Conservation (phyloP, 2,888 invertebrate species). For the Rhagonycha fulva region DNA sequence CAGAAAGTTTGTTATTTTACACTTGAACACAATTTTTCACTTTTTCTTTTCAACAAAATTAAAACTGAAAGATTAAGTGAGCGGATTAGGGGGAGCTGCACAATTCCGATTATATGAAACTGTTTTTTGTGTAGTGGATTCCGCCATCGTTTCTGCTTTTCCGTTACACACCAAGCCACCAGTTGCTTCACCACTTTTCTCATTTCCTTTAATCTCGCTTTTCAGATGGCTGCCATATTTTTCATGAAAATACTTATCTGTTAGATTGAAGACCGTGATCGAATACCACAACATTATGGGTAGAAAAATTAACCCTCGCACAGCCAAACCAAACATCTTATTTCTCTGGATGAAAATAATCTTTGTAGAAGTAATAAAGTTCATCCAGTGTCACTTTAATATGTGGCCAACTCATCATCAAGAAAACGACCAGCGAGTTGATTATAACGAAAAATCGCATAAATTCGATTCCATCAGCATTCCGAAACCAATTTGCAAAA, state of each 20-base stretch:
- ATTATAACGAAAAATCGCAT: constrained; percentile 82
- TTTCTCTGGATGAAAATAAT: constrained; percentile 28
- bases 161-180: not conserved
- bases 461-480: constrained; percentile 71
- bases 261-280: constrained; percentile 69
- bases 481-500: constrained; percentile 54
- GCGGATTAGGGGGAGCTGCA: not conserved
- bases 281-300: constrained; percentile 76
- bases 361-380: constrained; percentile 50
- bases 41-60: not conserved
- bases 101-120: not conserved
- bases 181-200: constrained; percentile 18
- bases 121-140: not conserved
- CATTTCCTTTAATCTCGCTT: constrained; percentile 51
- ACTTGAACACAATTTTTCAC: not conserved
- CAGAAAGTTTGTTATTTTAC: not conserved
- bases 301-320: constrained; percentile 68
- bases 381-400: constrained; percentile 63
- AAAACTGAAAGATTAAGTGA: not conserved
- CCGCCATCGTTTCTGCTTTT: not conserved
- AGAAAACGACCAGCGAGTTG: constrained; percentile 72
- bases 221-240: constrained; percentile 68
- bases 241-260: constrained; percentile 74
- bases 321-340: constrained; percentile 65
- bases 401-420: constrained; percentile 76